phyloP scores from a whole-genome alignment of 2,113 vertebrate species.

The Aplodontia rufa region DNA sequence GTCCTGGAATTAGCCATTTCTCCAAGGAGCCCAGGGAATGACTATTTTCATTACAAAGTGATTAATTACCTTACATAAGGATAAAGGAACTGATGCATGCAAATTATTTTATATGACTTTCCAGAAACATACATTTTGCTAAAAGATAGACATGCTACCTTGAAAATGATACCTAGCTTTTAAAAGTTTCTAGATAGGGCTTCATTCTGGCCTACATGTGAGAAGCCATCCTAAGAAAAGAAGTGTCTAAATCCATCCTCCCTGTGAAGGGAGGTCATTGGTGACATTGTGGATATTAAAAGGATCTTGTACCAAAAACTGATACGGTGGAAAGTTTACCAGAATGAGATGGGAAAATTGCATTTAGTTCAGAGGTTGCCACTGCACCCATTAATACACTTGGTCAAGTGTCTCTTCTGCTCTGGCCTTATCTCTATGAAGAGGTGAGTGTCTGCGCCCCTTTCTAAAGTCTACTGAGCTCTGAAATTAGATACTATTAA shows the following conservation, averaged over 20 bases:
- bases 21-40: neutral
- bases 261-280: conserved; percentile 20
- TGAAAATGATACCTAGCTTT: conserved; percentile 50
- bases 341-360: neutral
- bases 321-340: neutral
- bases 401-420: neutral
- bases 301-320: conserved; percentile 12
- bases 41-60: conserved; percentile 37
- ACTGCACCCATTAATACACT: neutral
- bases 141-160: conserved; percentile 47
- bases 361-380: neutral
- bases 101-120: conserved; percentile 54
- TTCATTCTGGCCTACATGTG: conserved; percentile 48
- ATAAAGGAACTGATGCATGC: neutral
- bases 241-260: conserved; percentile 26
- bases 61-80: conserved; percentile 29
- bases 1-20: neutral
- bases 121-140: conserved; percentile 43
- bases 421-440: conserved; percentile 5
- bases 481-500: neutral
- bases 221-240: conserved; percentile 18
- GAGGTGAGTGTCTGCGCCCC: neutral
- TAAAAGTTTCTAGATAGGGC: conserved; percentile 23
- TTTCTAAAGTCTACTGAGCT: neutral
- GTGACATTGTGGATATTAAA: neutral